Evolutionary conservation across 2,888 invertebrate genomes (phyloP).

Genomic region (Meliscaeva auricollis): DNA sequence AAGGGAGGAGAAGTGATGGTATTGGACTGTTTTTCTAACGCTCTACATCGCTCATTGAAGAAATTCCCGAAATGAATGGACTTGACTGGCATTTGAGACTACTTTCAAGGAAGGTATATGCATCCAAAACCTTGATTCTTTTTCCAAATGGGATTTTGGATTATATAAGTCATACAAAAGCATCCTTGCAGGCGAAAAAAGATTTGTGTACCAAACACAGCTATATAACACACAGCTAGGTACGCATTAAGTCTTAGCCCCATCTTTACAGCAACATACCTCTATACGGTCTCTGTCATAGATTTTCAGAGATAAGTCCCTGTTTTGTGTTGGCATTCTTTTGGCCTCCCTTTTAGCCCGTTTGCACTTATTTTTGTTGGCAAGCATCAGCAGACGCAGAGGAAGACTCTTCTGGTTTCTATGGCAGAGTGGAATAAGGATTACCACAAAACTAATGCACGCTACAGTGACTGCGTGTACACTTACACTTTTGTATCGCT

Average conservation of each 20-base stretch:
- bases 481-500: conserved; percentile 62
- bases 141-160: conserved; percentile 49
- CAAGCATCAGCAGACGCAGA: conserved; percentile 39
- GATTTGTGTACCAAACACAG: conserved; percentile 18
- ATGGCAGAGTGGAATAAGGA: conserved; percentile 56
- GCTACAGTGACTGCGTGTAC: conserved; percentile 62
- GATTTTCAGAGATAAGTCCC: conserved; percentile 71
- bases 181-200: conserved; percentile 29
- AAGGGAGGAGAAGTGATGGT: background rate
- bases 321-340: conserved; percentile 61
- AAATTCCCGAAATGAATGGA: conserved; percentile 56
- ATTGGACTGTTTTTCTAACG: conserved; percentile 35
- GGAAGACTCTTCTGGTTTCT: conserved; percentile 64
- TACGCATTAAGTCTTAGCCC: conserved; percentile 41
- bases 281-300: conserved; percentile 51
- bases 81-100: conserved; percentile 57
- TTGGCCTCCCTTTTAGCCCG: conserved; percentile 28
- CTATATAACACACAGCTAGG: background rate
- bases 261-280: conserved; percentile 26
- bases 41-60: conserved; percentile 40
- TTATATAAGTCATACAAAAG: conserved; percentile 52
- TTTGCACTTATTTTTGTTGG: conserved; percentile 50
- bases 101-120: conserved; percentile 28
- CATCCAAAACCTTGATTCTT: conserved; percentile 41
- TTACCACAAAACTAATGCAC: conserved; percentile 72